Base-by-base conservation (phyloP, 2,797 vertebrate species). In the Gadopsis bispinosus region DNA sequence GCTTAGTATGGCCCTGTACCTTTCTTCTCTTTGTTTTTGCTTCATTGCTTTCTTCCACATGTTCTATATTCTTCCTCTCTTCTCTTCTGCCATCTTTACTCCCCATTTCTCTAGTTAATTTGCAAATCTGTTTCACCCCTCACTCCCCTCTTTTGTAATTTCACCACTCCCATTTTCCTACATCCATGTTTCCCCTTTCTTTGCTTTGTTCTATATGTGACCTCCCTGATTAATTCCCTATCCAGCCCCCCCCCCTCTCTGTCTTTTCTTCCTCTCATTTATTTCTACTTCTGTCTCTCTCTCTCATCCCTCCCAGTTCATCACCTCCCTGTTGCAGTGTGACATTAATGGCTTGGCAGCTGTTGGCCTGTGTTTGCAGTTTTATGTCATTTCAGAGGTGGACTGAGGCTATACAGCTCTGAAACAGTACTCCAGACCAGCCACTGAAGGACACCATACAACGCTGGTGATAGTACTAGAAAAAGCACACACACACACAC, bases 281-380 rank as follows among this genome's bases (percentile, higher is more conserved):
- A 39, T 61, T 68, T 41, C 59, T 50, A 33, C 20, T 35, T 20
- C 45, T 7, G 1, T 26, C 16, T 47, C 35, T 22, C 22, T 62
- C 33, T 41, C 59, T 50, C 43, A 17, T 35, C 41, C 22, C 71
- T 56, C 41, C 26, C 55, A 53, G 74, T 83, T 84, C 66, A 78
- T 88, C 82, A 69, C 72, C 77, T 85, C 81, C 39, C 73, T 85
- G 71, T 86, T 90, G 81, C 81, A 72, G 81, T 76, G 75, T 80
- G 85, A 92, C 89, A 39, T 89, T 87, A 82, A 87, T 81, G 80
- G 77, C 83, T 91, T 88, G 87, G 88, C 90, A 90, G 88, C 87
- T 79, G 85, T 84, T 71, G 68, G 75, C 56, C 82, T 89, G 87
- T 62, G 82, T 85, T 89, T 84, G 91, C 88, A 86, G 53, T 85